A percentile compares a stretch with the other conserved stretches of the same genome.
These are phyloP conservation scores for Heterohyrax brucei DNA, from an alignment of 2,797 vertebrate genomes.

Conservation along the genomic window DNA sequence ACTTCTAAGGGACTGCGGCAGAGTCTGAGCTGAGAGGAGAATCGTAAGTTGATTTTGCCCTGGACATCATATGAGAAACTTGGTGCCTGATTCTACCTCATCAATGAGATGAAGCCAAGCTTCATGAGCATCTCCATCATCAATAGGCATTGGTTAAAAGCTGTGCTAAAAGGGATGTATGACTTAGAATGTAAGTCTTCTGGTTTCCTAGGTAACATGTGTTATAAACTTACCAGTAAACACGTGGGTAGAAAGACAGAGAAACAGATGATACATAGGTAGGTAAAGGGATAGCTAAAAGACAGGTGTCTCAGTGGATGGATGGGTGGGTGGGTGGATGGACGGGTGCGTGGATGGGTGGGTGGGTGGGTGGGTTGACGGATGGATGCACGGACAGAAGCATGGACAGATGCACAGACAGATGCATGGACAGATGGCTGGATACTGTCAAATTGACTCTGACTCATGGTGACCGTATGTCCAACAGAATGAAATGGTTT, in stretches of 20 bases:
- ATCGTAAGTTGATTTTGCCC: neutral
- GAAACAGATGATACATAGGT: no score
- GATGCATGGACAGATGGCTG: no score
- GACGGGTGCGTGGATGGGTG: no score
- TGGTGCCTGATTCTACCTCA: constrained; percentile 6
- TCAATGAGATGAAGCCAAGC: constrained; percentile 19
- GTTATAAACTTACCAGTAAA: constrained; percentile 22
- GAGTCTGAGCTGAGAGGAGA: neutral
- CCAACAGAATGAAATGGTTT: no score
- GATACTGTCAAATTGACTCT: no score
- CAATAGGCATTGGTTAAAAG: neutral
- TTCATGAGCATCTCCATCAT: neutral
- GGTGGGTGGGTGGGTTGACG: no score
- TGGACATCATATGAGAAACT: constrained; percentile 60
- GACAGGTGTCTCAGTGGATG: no score
- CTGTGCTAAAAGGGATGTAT: neutral
- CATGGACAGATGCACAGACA: no score
- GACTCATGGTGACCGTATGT: no score
- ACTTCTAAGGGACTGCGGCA: neutral
- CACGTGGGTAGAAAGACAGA: neutral
- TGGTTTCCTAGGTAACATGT: neutral
- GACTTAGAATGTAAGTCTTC: neutral
- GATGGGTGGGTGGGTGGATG: no score
- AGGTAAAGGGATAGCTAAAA: no score
- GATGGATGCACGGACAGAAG: no score